Percentiles rank a stretch among this genome's conserved stretches.
phyloP scores from a whole-genome alignment of 2,888 invertebrate genomes.

The Andrena camellia region DNA sequence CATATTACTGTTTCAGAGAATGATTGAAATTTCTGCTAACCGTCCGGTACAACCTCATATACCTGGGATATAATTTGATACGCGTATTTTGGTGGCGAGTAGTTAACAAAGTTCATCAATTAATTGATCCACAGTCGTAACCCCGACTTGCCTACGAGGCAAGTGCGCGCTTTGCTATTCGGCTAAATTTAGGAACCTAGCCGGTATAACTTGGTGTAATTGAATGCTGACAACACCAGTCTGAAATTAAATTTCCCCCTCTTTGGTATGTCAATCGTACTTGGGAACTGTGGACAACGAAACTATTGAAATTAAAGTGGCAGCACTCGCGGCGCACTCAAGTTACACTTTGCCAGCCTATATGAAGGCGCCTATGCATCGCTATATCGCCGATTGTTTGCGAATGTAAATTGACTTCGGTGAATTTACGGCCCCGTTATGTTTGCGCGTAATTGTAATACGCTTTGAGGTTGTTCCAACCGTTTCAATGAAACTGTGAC shows the following conservation, averaged over 20 bases:
- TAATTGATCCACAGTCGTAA: conserved; percentile 61
- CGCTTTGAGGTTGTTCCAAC: not conserved
- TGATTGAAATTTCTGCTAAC: not conserved
- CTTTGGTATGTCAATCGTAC: conserved; percentile 61
- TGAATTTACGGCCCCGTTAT: not conserved
- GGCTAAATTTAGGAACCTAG: conserved; percentile 60
- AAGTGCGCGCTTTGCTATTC: conserved; percentile 54
- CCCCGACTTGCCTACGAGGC: conserved; percentile 34
- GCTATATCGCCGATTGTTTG: not conserved
- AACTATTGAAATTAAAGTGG: conserved; percentile 30
- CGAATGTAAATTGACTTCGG: conserved; percentile 11
- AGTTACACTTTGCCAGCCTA: not conserved
- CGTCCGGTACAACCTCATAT: no score
- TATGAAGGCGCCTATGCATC: not conserved
- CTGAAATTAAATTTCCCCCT: conserved; percentile 65
- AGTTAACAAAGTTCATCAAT: conserved; percentile 60
- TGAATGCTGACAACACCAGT: conserved; percentile 56
- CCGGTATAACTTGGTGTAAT: conserved; percentile 60
- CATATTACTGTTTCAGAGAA: not conserved
- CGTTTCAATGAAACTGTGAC: not conserved
- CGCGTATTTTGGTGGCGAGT: conserved; percentile 40
- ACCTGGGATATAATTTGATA: not conserved
- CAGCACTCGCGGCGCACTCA: not conserved
- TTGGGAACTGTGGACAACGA: conserved; percentile 26
- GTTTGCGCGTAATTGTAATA: not conserved